Percentiles rank a stretch among this genome's conserved stretches.
These are phyloP conservation scores for Rotaria socialis DNA, from an alignment of 2,888 invertebrate species.

Conservation along the genomic window DNA sequence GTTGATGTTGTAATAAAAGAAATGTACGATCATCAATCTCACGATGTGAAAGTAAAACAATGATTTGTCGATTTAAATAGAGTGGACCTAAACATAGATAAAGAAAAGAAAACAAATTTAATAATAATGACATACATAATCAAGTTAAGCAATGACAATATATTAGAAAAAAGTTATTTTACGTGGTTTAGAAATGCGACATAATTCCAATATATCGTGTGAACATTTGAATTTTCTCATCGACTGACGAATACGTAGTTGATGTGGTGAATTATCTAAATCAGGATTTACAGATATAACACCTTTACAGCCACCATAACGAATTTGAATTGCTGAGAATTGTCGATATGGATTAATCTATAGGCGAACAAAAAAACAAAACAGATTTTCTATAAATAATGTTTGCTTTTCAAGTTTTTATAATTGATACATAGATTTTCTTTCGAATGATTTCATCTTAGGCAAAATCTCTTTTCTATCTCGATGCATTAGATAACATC, in stretches of 20 bases:
- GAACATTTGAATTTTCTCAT: conserved; percentile 21
- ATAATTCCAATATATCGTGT: conserved; percentile 33
- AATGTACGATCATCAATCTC: conserved; percentile 16
- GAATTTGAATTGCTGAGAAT: conserved; percentile 26
- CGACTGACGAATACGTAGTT: conserved; percentile 8
- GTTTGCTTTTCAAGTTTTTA: too few species aligned
- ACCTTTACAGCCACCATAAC: conserved; percentile 27
- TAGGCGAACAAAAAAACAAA: not conserved
- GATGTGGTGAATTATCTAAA: conserved; percentile 27
- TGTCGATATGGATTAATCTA: conserved; percentile 34
- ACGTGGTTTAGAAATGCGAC: conserved; percentile 34
- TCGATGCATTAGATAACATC: too few species aligned
- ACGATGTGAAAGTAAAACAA: conserved; percentile 30
- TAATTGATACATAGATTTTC: too few species aligned
- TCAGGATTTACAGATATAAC: conserved; percentile 25
- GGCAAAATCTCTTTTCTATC: too few species aligned
- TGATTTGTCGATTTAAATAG: conserved; percentile 31
- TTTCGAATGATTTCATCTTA: too few species aligned
- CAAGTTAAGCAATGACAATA: not conserved
- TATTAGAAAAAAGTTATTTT: not conserved
- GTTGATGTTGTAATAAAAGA: conserved; percentile 14
- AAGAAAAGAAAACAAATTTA: too few species aligned
- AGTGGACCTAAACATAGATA: not conserved
- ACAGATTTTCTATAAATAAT: too few species aligned
- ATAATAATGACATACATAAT: not conserved